A percentile compares a stretch with the other conserved stretches of the same genome.
Conservation (phyloP, 2,888 invertebrate genomes). For the Dione vanillae region DNA sequence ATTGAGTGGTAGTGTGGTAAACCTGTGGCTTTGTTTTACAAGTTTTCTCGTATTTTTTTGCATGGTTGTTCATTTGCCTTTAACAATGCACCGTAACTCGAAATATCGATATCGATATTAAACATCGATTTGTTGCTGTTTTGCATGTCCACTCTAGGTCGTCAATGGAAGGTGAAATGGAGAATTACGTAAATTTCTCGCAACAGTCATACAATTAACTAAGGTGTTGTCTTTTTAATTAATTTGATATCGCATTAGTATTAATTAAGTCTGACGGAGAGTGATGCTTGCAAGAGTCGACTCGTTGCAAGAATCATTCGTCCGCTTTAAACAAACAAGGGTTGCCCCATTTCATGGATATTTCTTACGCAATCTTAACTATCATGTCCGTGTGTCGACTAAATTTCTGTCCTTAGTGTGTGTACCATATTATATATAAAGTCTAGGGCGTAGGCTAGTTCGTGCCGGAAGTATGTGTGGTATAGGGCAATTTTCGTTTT, state of each 20-base stretch:
- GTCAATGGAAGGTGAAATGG: constrained; percentile 60
- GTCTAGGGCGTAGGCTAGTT: constrained; percentile 72
- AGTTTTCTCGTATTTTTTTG: constrained; percentile 72
- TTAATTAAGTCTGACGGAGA: constrained; percentile 64
- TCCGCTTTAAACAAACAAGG: constrained; percentile 76
- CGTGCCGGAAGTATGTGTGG: constrained; percentile 81
- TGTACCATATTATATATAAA: constrained; percentile 61
- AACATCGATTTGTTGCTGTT: constrained; percentile 70
- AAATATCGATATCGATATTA: constrained; percentile 76
- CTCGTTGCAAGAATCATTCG: constrained; percentile 61
- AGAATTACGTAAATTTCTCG: constrained; percentile 56
- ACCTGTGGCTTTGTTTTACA: constrained; percentile 70
- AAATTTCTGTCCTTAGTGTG: constrained; percentile 79
- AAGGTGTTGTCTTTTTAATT: constrained; percentile 59
- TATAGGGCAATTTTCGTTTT: constrained; percentile 85
- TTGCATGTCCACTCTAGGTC: constrained; percentile 80
- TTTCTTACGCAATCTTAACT: constrained; percentile 79
- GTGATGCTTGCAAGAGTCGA: constrained; percentile 58
- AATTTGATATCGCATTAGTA: constrained; percentile 55
- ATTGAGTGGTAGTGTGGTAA: constrained; percentile 60
- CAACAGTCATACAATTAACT: constrained; percentile 66
- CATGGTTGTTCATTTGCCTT: constrained; percentile 82
- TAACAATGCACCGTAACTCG: constrained; percentile 81
- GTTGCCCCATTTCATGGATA: constrained; percentile 85
- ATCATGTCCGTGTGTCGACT: constrained; percentile 81